Percentiles rank a stretch among this genome's conserved stretches.
Conservation (phyloP, 2,113 vertebrate genomes). For the Sporophila hypoxantha region DNA sequence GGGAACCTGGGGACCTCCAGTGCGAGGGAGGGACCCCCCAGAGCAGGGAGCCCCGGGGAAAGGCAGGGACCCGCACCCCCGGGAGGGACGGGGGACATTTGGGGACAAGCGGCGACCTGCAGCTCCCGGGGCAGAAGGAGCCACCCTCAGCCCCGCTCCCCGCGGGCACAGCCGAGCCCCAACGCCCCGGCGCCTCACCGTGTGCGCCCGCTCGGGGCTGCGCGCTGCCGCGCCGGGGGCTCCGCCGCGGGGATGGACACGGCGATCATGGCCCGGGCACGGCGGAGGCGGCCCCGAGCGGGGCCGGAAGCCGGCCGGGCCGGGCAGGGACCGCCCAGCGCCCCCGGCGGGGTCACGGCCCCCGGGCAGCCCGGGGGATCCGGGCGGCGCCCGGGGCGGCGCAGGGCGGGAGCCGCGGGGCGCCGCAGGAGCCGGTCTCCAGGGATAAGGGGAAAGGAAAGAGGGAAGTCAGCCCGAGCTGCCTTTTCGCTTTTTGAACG, state of each 20-base stretch:
- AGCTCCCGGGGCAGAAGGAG: too few species aligned
- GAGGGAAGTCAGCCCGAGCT: conserved; percentile 4
- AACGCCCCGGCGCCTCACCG: neutral
- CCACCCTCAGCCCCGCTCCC: rapidly evolving
- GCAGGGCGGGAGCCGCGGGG: neutral
- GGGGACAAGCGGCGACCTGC: neutral
- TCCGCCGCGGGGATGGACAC: conserved; percentile 75
- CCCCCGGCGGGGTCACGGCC: too few species aligned
- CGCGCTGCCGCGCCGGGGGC: conserved; percentile 30
- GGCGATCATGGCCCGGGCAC: conserved; percentile 63
- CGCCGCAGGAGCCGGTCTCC: neutral
- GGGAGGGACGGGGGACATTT: rapidly evolving
- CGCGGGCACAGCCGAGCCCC: rapidly evolving
- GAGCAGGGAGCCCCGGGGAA: too few species aligned
- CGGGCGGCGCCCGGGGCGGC: rapidly evolving
- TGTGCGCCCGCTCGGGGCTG: conserved; percentile 71
- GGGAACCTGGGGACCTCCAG: neutral
- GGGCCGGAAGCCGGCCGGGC: neutral
- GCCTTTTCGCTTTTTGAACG: neutral
- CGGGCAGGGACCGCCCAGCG: too few species aligned
- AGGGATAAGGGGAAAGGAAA: conserved; percentile 40
- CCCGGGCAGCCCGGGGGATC: rapidly evolving
- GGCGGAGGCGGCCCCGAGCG: neutral
- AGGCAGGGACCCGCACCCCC: neutral
- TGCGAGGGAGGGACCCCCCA: neutral